Evolutionary conservation across 2,888 invertebrate genomes (phyloP).

Genomic region (Lasioglossum malachurum): DNA sequence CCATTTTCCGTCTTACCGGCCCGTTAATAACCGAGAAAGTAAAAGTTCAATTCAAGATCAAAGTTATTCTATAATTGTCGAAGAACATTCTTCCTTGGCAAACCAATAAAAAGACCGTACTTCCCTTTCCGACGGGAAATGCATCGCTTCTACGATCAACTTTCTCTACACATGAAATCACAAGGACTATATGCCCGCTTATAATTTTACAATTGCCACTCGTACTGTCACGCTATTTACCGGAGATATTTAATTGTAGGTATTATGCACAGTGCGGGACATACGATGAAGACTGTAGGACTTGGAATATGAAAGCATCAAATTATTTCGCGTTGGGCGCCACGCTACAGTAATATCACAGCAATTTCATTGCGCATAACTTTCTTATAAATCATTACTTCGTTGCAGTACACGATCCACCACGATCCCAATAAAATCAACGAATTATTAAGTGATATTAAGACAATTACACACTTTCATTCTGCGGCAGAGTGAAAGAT

Average conservation of each 20-base stretch:
- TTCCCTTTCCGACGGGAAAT: not conserved
- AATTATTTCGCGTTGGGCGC: not conserved
- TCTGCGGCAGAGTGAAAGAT: not conserved
- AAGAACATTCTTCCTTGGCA: not conserved
- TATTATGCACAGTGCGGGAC: not conserved
- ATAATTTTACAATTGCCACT: conserved; percentile 11
- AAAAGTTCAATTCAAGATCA: not conserved
- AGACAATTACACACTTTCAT: not conserved
- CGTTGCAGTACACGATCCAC: not conserved
- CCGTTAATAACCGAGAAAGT: not conserved
- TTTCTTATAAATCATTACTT: not conserved
- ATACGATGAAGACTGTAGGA: not conserved
- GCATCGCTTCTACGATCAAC: conserved; percentile 38
- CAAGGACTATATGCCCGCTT: conserved; percentile 19
- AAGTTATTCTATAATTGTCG: not conserved
- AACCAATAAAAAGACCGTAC: conserved; percentile 12
- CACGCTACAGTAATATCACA: not conserved
- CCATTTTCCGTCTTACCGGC: not conserved
- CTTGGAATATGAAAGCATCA: not conserved
- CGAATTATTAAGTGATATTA: not conserved
- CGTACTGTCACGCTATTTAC: conserved; percentile 17
- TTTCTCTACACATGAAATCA: conserved; percentile 33
- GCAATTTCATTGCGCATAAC: not conserved
- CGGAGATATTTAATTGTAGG: not conserved
- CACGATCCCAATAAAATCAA: not conserved